These are phyloP conservation scores for Siniperca obscura DNA, from an alignment of 2,797 vertebrate genomes.

Conservation along the genomic window DNA sequence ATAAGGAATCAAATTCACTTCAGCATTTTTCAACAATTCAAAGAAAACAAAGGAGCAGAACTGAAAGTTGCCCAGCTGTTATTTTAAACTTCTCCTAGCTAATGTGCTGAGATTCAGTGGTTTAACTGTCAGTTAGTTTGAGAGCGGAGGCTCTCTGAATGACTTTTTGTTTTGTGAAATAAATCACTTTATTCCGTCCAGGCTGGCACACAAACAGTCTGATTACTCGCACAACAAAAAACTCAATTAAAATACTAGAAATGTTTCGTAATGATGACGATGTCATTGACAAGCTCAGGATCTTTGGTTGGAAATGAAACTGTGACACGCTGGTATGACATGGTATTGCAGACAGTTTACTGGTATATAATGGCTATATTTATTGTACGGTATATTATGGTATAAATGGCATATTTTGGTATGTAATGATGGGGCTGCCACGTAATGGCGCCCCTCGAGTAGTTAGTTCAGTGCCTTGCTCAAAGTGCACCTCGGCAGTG, in stretches of 20 bases:
- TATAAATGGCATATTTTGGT: neutral
- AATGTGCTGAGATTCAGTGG: neutral
- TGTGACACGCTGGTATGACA: neutral
- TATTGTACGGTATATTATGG: neutral
- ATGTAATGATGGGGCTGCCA: no score
- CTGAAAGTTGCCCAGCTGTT: neutral
- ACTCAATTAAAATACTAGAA: neutral
- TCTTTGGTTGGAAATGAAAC: neutral
- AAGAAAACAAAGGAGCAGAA: neutral
- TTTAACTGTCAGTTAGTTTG: neutral
- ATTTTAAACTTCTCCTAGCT: no score
- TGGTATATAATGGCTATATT: neutral
- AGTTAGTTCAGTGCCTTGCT: no score
- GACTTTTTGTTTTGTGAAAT: conserved; percentile 1
- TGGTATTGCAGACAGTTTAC: neutral
- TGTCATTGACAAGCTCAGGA: no score
- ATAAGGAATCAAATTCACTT: neutral
- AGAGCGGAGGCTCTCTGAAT: neutral
- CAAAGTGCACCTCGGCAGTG: no score
- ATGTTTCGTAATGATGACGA: neutral
- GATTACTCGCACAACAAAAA: neutral
- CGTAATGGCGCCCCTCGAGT: no score
- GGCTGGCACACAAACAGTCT: neutral
- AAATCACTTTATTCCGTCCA: neutral
- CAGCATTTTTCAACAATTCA: neutral